Conservation (phyloP, 2,113 vertebrate species). For the Passer montanus region DNA sequence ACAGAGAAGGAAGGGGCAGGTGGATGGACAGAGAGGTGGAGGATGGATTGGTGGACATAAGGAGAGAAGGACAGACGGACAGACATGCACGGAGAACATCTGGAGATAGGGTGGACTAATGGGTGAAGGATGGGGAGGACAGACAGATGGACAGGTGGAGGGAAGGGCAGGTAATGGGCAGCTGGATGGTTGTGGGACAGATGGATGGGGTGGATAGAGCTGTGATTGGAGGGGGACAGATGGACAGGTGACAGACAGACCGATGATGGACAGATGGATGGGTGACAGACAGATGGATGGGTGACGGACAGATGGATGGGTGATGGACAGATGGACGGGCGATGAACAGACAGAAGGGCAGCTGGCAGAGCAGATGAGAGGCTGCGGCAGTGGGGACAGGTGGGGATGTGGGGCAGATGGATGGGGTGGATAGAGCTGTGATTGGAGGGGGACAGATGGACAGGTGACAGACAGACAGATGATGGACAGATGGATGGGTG, state of each 20-base stretch:
- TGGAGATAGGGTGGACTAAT: no score
- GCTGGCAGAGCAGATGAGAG: neutral
- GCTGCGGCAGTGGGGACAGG: neutral
- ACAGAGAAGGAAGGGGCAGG: no score
- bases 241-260: neutral
- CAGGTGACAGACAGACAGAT: neutral
- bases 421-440: neutral
- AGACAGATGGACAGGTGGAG: neutral
- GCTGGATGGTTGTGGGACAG: neutral
- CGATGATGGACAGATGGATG: neutral
- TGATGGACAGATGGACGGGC: no score
- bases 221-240: neutral
- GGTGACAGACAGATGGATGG: neutral
- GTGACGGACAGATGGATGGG: neutral
- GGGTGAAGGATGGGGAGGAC: neutral
- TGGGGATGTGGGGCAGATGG: no score
- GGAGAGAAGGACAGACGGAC: no score
- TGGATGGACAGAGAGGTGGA: no score
- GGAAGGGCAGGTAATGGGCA: neutral
- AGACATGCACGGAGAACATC: no score
- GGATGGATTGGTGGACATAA: no score
- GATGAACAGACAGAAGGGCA: neutral
- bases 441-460: neutral
- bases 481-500: neutral
- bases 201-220: neutral